A percentile compares a stretch with the other conserved stretches of the same genome.
Conservation (phyloP, 2,888 invertebrate species). For the Andrena flavipes region DNA sequence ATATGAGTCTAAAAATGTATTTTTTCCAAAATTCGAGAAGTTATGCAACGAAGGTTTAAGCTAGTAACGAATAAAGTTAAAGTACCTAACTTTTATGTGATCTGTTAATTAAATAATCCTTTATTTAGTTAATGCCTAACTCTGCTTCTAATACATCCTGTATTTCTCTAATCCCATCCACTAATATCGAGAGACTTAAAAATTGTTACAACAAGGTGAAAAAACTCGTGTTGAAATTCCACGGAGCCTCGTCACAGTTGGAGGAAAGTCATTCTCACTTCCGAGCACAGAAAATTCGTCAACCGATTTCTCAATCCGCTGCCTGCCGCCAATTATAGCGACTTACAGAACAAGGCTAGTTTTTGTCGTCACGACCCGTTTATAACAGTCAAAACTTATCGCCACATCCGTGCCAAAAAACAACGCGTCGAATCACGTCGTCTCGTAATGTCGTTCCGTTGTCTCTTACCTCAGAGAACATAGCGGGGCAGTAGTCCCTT, state of each 20-base stretch:
- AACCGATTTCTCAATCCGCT: background rate
- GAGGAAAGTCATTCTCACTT: background rate
- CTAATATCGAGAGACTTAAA: too few relatives aligned
- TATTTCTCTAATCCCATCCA: too few relatives aligned
- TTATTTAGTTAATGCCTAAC: too few relatives aligned
- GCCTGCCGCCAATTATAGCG: background rate
- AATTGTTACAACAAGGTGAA: too few relatives aligned
- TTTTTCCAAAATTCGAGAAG: too few relatives aligned
- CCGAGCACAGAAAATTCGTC: constrained; percentile 13
- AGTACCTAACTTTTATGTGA: too few relatives aligned
- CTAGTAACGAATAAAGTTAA: too few relatives aligned
- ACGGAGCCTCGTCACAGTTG: background rate
- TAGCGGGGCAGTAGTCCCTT: background rate
- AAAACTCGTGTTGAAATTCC: background rate
- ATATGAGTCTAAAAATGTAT: too few relatives aligned
- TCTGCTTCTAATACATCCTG: too few relatives aligned
- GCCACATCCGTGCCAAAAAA: constrained; percentile 1
- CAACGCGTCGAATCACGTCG: background rate
- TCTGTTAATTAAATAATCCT: too few relatives aligned
- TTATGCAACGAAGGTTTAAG: too few relatives aligned
- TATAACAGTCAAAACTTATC: background rate
- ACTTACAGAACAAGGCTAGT: background rate
- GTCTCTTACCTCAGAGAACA: background rate
- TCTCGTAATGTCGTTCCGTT: background rate
- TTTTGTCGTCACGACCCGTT: background rate